phyloP scores from a whole-genome alignment of 2,888 invertebrate species.

The Mechanitis mazaeus region DNA sequence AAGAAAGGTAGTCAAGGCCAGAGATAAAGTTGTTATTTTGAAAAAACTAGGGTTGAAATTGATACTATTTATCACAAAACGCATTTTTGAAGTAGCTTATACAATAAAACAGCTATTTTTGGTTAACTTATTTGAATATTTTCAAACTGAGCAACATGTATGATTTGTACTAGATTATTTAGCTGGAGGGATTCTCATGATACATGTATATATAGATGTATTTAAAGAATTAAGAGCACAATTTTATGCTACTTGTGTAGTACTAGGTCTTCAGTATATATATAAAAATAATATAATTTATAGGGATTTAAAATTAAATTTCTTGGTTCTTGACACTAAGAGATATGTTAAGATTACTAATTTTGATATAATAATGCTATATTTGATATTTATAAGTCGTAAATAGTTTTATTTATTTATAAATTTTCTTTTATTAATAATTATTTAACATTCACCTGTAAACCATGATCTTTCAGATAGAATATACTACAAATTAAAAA shows the following conservation, averaged over 20 bases:
- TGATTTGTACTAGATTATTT: slow-evolving; percentile 99
- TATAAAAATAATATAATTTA: slow-evolving; percentile 99
- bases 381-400: too few relatives aligned
- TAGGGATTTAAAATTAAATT: slow-evolving; percentile 98
- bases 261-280: slow-evolving; percentile 97
- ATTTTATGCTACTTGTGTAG: slow-evolving; percentile 99
- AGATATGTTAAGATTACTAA: slow-evolving; percentile 99
- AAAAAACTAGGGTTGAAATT: too few relatives aligned
- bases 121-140: slow-evolving; percentile 98
- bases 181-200: slow-evolving; percentile 99
- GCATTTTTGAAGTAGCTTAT: slow-evolving; percentile 99
- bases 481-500: too few relatives aligned
- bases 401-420: too few relatives aligned
- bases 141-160: slow-evolving; percentile 98
- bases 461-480: too few relatives aligned
- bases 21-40: slow-evolving; percentile 98
- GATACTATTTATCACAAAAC: slow-evolving; percentile 87
- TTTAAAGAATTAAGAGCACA: slow-evolving; percentile 98
- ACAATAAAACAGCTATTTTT: slow-evolving; percentile 98
- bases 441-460: too few relatives aligned
- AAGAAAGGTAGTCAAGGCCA: slow-evolving; percentile 99
- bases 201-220: slow-evolving; percentile 99
- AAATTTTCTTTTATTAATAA: too few relatives aligned
- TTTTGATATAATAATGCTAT: slow-evolving; percentile 84
- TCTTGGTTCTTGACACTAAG: slow-evolving; percentile 96